These are phyloP conservation scores for Parauchenoglanis ngamensis DNA, from an alignment of 2,797 vertebrate species.

Conservation along the genomic window DNA sequence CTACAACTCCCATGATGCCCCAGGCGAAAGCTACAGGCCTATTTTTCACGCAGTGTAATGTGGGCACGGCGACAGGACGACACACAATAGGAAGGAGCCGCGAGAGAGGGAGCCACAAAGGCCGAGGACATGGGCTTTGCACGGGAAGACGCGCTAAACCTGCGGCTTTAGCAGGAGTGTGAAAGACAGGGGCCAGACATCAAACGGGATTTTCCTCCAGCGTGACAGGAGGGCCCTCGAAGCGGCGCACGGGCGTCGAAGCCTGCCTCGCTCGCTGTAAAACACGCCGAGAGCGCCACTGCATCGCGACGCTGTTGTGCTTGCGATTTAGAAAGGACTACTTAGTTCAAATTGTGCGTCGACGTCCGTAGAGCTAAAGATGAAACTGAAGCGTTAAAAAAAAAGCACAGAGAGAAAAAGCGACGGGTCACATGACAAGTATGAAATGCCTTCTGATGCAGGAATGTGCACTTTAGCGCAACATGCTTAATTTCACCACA, in stretches of 20 bases:
- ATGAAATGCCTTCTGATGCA: background rate
- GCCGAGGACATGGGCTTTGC: conserved; percentile 82
- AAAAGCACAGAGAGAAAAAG: background rate
- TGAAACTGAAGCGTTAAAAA: background rate
- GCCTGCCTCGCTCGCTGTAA: conserved; percentile 66
- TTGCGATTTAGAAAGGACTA: background rate
- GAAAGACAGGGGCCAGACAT: conserved; percentile 84
- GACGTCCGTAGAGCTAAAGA: background rate
- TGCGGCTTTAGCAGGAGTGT: conserved; percentile 80
- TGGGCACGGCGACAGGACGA: conserved; percentile 76
- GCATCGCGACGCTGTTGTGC: background rate
- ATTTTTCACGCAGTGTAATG: conserved; percentile 74
- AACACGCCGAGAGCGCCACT: conserved; percentile 9
- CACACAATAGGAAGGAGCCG: conserved; percentile 79
- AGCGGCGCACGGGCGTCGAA: conserved; percentile 71
- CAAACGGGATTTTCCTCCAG: conserved; percentile 82
- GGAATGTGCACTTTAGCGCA: background rate
- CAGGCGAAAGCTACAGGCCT: conserved; percentile 70
- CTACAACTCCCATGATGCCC: conserved; percentile 83
- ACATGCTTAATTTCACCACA: background rate
- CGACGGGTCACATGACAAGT: background rate
- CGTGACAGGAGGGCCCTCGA: conserved; percentile 80
- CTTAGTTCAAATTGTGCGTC: background rate
- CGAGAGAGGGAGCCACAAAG: conserved; percentile 78
- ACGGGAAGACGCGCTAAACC: conserved; percentile 83